Percentiles rank a stretch among this genome's conserved stretches.
Evolutionary conservation across 30 jellyfish, hydroid and myxozoan species (phyloP).

Genomic region (Aurelia sp.): DNA sequence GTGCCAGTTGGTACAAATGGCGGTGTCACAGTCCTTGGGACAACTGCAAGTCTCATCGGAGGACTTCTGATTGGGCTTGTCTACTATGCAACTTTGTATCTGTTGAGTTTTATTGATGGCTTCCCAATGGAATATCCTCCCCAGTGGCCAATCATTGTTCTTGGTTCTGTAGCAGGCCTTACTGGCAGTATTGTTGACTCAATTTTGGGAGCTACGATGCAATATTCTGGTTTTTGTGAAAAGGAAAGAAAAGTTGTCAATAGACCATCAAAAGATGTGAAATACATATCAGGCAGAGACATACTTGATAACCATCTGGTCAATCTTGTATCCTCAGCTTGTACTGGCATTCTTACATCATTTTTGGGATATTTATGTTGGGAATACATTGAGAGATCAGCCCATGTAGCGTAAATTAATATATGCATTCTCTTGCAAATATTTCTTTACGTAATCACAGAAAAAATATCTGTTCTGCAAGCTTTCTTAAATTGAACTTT

Average conservation of each 20-base stretch:
- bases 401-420: neutral
- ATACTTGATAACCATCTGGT: conserved; percentile 64
- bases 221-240: conserved; percentile 86
- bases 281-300: conserved; percentile 74
- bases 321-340: conserved; percentile 70
- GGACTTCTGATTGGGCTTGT: conserved; percentile 81
- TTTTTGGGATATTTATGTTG: conserved; percentile 61
- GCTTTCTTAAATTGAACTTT: no score
- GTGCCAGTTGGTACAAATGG: conserved; percentile 96
- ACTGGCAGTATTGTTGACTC: conserved; percentile 90
- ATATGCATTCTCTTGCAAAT: neutral
- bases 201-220: conserved; percentile 85
- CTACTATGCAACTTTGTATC: neutral
- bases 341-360: conserved; percentile 77
- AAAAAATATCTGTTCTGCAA: no score
- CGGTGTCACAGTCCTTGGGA: conserved; percentile 79
- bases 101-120: conserved; percentile 24
- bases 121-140: conserved; percentile 64
- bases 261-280: conserved; percentile 53
- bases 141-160: conserved; percentile 79
- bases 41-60: conserved; percentile 79
- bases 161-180: conserved; percentile 74
- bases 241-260: conserved; percentile 67
- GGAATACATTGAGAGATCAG: conserved; percentile 33
- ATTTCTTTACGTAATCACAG: no score